Evolutionary conservation across 2,888 invertebrate genomes (phyloP).

Genomic region (Morpho achilles): DNA sequence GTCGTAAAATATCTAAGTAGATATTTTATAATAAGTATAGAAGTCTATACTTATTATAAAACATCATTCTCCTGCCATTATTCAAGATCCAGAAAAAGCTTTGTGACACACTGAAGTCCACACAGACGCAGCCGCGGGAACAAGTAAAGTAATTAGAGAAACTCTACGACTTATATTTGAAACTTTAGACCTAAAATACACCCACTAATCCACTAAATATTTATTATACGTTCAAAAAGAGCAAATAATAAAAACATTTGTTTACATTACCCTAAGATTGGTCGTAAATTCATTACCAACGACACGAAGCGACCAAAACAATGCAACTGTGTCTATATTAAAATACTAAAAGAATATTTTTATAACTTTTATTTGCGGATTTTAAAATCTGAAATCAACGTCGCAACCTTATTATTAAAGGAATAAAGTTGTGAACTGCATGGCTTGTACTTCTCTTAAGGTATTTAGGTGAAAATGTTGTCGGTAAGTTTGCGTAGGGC

Average conservation of each 20-base stretch:
- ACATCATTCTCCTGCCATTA: too few relatives aligned
- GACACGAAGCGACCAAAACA: conserved; percentile 44
- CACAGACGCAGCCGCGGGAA: too few relatives aligned
- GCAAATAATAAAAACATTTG: conserved; percentile 32
- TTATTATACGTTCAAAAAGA: conserved; percentile 2
- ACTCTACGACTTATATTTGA: neutral
- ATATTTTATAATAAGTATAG: too few relatives aligned
- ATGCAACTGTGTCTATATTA: conserved; percentile 62
- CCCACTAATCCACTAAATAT: neutral
- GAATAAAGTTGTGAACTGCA: conserved; percentile 28
- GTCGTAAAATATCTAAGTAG: too few relatives aligned
- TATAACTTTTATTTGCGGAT: conserved; percentile 3
- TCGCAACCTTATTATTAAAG: conserved; percentile 14
- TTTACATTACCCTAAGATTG: conserved; percentile 40
- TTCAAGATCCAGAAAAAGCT: too few relatives aligned
- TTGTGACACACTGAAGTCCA: too few relatives aligned
- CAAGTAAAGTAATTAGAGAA: too few relatives aligned
- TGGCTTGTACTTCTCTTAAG: neutral
- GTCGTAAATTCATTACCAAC: conserved; percentile 65
- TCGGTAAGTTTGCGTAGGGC: conserved; percentile 37
- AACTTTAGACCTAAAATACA: neutral
- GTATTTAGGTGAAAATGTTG: conserved; percentile 20
- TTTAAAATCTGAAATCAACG: conserved; percentile 16
- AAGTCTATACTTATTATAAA: too few relatives aligned
- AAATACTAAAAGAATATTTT: conserved; percentile 49